Conservation (phyloP, 2,113 vertebrate genomes). For the Poicephalus meyeri region DNA sequence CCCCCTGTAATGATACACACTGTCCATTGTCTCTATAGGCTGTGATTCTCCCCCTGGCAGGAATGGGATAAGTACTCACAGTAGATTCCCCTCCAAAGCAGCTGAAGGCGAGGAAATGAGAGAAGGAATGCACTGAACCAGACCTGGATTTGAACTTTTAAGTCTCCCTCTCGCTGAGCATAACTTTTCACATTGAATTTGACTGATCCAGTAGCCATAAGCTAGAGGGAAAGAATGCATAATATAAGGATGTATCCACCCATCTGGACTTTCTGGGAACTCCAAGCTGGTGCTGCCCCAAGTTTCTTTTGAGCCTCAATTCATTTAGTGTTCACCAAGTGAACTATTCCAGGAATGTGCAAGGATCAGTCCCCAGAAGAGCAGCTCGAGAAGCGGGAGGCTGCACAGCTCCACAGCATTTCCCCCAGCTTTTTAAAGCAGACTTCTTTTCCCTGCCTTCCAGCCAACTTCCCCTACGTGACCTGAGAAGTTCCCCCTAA, state of each 20-base stretch:
- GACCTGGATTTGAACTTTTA: slow-evolving; percentile 41
- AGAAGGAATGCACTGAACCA: not conserved
- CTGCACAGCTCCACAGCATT: not conserved
- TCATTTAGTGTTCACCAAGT: not conserved
- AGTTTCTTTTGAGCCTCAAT: not conserved
- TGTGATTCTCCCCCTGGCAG: not conserved
- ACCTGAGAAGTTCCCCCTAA: slow-evolving; percentile 46
- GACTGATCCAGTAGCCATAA: slow-evolving; percentile 1
- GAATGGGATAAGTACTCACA: not conserved
- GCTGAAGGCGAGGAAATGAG: not conserved
- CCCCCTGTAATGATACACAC: not conserved
- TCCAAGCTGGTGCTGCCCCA: not conserved
- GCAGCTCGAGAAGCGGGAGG: not conserved
- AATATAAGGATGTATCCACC: not conserved
- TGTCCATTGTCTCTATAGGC: not conserved
- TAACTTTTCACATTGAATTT: slow-evolving; percentile 26
- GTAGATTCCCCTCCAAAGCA: not conserved
- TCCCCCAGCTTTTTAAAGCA: not conserved
- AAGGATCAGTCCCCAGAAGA: slow-evolving; percentile 41
- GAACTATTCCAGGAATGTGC: slow-evolving; percentile 60
- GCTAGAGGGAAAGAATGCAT: not conserved
- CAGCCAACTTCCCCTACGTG: not conserved
- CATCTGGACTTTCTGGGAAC: not conserved
- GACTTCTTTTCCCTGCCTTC: slow-evolving; percentile 16
- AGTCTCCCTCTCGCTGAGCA: not conserved